These are phyloP conservation scores for Pristionchus fissidentatus DNA, from an alignment of 2,888 invertebrate genomes.

Conservation along the genomic window DNA sequence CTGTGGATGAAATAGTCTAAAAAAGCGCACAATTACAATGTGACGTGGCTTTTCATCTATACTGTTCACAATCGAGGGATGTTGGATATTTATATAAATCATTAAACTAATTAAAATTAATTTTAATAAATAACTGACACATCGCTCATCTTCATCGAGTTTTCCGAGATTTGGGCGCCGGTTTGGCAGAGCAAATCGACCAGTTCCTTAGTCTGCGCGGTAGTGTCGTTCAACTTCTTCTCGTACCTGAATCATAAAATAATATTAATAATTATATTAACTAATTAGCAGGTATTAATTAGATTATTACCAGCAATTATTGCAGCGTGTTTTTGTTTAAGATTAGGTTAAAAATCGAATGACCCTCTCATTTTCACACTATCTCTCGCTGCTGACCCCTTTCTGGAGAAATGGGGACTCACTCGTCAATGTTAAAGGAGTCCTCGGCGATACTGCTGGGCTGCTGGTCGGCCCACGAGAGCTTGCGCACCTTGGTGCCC, in stretches of 20 bases:
- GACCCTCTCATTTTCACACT: not conserved
- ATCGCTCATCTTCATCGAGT: constrained; percentile 41
- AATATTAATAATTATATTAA: not conserved
- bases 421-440: constrained; percentile 42
- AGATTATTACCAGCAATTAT: no score
- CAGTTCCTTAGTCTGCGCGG: constrained; percentile 25
- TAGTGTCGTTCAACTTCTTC: constrained; percentile 28
- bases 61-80: no score
- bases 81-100: not conserved
- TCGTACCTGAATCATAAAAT: constrained; percentile 37
- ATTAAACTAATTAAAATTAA: not conserved
- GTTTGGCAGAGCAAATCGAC: constrained; percentile 40
- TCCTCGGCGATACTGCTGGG: constrained; percentile 24
- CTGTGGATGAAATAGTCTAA: no score
- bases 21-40: no score
- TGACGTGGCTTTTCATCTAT: no score
- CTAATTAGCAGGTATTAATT: not conserved
- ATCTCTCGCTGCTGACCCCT: no score
- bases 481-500: constrained; percentile 42
- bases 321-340: no score
- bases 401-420: not conserved
- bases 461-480: constrained; percentile 46
- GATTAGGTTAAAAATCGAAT: no score
- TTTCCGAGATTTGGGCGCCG: not conserved
- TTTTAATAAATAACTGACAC: not conserved